Conservation (phyloP, 2,797 vertebrate genomes). For the Pelobates cultripes region DNA sequence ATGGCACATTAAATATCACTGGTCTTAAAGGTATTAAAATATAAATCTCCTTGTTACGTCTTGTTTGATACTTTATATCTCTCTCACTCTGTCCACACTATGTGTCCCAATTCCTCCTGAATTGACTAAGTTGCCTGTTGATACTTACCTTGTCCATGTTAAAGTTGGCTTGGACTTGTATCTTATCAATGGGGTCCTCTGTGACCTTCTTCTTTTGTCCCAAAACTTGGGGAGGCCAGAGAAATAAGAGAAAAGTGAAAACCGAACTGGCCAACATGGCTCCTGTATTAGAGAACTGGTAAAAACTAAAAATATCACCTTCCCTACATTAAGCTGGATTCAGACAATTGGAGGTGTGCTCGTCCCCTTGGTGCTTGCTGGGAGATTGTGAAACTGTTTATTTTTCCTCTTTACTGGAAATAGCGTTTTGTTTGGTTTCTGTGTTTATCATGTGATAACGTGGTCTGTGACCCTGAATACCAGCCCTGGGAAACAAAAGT, state of each 20-base stretch:
- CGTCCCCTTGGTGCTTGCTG: neutral
- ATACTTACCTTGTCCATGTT: constrained; percentile 60
- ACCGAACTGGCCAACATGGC: neutral
- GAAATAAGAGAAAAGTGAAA: constrained; percentile 49
- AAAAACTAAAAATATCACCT: too few species aligned
- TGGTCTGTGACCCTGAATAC: too few species aligned
- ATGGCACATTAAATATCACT: too few species aligned
- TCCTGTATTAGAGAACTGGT: too few species aligned
- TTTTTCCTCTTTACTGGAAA: constrained; percentile 32
- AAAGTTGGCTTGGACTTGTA: constrained; percentile 60
- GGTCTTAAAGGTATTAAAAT: too few species aligned
- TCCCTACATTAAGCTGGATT: too few species aligned
- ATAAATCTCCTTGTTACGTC: too few species aligned
- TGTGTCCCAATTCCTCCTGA: too few species aligned
- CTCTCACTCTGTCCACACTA: too few species aligned
- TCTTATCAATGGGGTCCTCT: constrained; percentile 46
- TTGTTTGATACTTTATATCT: too few species aligned
- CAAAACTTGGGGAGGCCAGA: constrained; percentile 19
- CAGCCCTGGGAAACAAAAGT: too few species aligned
- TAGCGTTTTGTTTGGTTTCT: constrained; percentile 3
- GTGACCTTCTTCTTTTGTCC: constrained; percentile 29
- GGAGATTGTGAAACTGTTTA: constrained; percentile 17
- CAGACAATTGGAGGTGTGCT: too few species aligned
- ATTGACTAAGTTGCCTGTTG: neutral
- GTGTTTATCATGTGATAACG: neutral